These are phyloP conservation scores for Spheniscus mendiculus DNA, from an alignment of 2,113 vertebrate genomes.

Conservation along the genomic window DNA sequence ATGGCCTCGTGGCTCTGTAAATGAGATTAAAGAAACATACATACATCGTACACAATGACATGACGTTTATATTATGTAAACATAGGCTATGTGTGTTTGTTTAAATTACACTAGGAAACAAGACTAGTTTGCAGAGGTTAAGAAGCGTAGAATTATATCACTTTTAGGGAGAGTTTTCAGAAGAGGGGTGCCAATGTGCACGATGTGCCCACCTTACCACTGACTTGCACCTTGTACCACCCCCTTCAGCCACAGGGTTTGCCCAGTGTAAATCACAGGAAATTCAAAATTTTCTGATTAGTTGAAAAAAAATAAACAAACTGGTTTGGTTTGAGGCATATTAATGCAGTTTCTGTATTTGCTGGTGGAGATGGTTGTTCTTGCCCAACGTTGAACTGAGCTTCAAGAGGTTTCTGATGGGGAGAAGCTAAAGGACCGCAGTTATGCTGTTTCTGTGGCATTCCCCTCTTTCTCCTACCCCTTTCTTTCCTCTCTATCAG, in stretches of 20 bases:
- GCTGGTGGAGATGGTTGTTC: not conserved
- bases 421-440: not conserved
- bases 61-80: not conserved
- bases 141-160: not conserved
- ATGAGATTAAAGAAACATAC: not conserved
- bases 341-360: not conserved
- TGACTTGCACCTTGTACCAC: too few relatives aligned
- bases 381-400: not conserved
- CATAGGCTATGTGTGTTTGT: accelerated
- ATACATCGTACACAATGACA: not conserved
- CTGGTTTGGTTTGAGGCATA: not conserved
- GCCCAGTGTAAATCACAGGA: not conserved
- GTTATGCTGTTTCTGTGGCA: not conserved
- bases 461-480: not conserved
- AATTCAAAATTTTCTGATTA: not conserved
- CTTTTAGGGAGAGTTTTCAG: not conserved
- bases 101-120: not conserved
- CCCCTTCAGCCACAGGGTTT: not conserved
- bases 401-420: not conserved
- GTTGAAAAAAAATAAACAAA: not conserved
- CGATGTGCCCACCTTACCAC: not conserved
- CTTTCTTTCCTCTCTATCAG: not conserved
- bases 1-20: not conserved
- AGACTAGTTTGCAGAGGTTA: not conserved
- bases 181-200: not conserved